Evolutionary conservation across 2,888 invertebrate species (phyloP).

Genomic region (Tanypteryx hageni): DNA sequence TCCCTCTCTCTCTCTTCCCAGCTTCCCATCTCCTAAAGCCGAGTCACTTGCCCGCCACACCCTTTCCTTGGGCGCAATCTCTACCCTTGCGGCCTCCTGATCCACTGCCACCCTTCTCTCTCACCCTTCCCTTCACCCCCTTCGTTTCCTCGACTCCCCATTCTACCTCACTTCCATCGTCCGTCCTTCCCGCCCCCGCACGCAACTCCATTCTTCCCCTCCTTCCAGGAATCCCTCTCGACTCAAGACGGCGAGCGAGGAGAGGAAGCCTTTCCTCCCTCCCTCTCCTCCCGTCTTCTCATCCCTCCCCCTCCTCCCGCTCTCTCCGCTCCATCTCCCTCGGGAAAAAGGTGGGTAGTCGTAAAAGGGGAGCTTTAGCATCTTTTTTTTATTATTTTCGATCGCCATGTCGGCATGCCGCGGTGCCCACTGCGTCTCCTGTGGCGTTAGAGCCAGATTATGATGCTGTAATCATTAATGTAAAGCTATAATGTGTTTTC

Average conservation of each 20-base stretch:
- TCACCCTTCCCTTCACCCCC: too few relatives aligned
- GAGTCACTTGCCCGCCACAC: neutral
- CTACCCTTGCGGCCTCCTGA: neutral
- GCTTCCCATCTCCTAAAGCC: neutral
- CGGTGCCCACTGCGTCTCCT: neutral
- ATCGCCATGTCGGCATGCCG: conserved; percentile 55
- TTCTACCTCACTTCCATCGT: neutral
- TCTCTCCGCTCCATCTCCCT: neutral
- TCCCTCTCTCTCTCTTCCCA: neutral
- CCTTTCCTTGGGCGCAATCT: conserved; percentile 1
- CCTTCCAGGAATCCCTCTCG: neutral
- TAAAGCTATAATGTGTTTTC: conserved; percentile 7
- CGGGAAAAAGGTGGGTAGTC: conserved; percentile 3
- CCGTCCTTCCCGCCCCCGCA: neutral
- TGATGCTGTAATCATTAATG: conserved; percentile 42
- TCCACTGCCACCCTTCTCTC: neutral
- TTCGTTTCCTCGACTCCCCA: neutral
- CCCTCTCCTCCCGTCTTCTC: neutral
- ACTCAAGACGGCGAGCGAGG: neutral
- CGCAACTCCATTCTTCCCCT: neutral
- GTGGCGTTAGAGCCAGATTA: neutral
- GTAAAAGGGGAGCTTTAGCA: neutral
- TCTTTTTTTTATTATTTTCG: neutral
- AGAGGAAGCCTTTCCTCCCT: neutral
- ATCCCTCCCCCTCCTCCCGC: neutral